phyloP scores from a whole-genome alignment of 2,113 vertebrate species.

The Ancistrus triradiatus region DNA sequence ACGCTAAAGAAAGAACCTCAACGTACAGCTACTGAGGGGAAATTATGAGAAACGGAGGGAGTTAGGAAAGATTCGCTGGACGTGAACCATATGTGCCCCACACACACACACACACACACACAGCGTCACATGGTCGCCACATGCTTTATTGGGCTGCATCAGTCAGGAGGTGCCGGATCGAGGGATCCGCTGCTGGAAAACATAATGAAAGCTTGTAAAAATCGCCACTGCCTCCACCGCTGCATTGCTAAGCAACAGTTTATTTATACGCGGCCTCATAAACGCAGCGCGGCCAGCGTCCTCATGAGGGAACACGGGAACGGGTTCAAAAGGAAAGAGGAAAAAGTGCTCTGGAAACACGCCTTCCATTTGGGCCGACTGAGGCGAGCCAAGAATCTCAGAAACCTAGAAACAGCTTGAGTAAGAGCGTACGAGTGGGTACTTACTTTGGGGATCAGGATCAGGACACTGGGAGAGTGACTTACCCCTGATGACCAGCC shows the following conservation, averaged over 20 bases:
- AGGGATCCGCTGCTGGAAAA: constrained; percentile 45
- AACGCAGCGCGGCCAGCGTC: background rate
- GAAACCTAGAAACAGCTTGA: too few relatives aligned
- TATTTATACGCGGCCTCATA: constrained; percentile 29
- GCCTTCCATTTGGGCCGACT: too few relatives aligned
- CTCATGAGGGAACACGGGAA: too few relatives aligned
- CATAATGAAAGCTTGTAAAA: too few relatives aligned
- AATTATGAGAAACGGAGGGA: constrained; percentile 40
- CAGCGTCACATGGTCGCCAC: constrained; percentile 39
- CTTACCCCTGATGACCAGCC: too few relatives aligned
- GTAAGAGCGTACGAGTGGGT: too few relatives aligned
- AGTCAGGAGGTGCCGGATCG: constrained; percentile 40
- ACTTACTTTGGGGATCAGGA: too few relatives aligned
- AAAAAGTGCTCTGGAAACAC: too few relatives aligned
- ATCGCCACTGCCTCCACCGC: constrained; percentile 18
- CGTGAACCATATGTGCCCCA: constrained; percentile 50
- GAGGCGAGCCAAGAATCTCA: too few relatives aligned
- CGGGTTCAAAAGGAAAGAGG: too few relatives aligned
- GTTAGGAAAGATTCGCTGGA: background rate
- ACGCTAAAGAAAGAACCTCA: constrained; percentile 29
- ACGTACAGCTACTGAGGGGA: constrained; percentile 41
- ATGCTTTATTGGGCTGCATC: constrained; percentile 48
- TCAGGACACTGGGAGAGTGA: too few relatives aligned
- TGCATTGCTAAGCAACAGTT: constrained; percentile 42
- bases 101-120: constrained; percentile 10